phyloP scores from a whole-genome alignment of 2,797 vertebrate genomes.

The Cyprinodon diabolis region DNA sequence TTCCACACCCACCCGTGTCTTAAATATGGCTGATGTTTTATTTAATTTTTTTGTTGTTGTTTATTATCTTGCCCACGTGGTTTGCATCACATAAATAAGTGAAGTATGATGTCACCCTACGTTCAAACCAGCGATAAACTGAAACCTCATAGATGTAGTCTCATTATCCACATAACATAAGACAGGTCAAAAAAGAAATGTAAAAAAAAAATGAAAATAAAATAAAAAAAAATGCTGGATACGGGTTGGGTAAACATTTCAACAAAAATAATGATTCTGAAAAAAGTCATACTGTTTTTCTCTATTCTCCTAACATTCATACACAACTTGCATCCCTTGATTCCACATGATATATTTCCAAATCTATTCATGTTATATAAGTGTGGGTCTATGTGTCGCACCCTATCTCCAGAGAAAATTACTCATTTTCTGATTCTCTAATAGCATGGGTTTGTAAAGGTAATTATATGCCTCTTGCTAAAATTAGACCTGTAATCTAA shows the following conservation, averaged over 20 bases:
- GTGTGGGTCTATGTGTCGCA: too few relatives aligned
- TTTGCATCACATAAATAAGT: slow-evolving; percentile 50
- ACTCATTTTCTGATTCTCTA: too few relatives aligned
- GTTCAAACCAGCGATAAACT: slow-evolving; percentile 44
- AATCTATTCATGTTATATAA: too few relatives aligned
- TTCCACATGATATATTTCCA: too few relatives aligned
- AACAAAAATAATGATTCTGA: neutral
- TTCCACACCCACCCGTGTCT: slow-evolving; percentile 64
- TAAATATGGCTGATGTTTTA: slow-evolving; percentile 56
- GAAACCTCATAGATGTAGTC: slow-evolving; percentile 38
- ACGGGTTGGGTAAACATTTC: neutral
- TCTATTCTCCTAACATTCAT: too few relatives aligned
- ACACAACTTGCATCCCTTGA: too few relatives aligned
- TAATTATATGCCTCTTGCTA: neutral
- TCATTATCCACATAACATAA: neutral
- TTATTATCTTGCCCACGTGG: slow-evolving; percentile 18
- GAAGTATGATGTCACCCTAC: slow-evolving; percentile 43
- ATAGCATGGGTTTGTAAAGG: neutral
- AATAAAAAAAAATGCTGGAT: too few relatives aligned
- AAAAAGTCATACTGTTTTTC: neutral
- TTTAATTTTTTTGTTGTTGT: neutral
- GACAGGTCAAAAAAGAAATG: too few relatives aligned
- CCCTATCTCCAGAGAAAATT: too few relatives aligned
- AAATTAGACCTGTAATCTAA: neutral
- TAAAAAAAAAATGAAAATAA: too few relatives aligned